These are phyloP conservation scores for Syngnathus scovelli DNA, from an alignment of 2,113 vertebrate genomes.

Conservation along the genomic window DNA sequence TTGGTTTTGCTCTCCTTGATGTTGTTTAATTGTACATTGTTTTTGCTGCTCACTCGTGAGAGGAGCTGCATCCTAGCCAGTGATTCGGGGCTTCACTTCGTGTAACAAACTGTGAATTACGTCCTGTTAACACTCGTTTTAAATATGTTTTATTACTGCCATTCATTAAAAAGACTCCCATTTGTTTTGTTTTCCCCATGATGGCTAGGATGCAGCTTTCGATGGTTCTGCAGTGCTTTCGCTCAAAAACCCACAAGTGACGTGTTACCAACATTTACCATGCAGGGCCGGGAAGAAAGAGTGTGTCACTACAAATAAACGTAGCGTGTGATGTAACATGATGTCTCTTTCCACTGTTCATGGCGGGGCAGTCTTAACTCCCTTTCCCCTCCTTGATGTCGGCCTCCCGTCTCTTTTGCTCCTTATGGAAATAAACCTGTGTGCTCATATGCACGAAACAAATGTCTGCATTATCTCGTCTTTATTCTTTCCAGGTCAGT, in stretches of 20 bases:
- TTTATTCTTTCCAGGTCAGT: not conserved
- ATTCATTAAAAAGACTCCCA: conserved; percentile 38
- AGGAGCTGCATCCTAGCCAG: conserved; percentile 78
- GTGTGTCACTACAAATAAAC: conserved; percentile 74
- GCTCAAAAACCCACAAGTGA: conserved; percentile 55
- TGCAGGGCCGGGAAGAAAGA: conserved; percentile 80
- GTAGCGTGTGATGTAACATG: conserved; percentile 81
- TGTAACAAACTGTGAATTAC: conserved; percentile 56
- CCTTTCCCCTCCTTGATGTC: conserved; percentile 42
- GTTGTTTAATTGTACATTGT: conserved; percentile 67
- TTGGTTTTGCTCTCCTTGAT: conserved; percentile 45
- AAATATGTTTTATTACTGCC: conserved; percentile 19
- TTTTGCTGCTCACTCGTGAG: conserved; percentile 48
- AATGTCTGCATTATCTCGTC: conserved; percentile 5
- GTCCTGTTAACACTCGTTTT: conserved; percentile 44
- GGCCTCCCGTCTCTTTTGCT: conserved; percentile 65
- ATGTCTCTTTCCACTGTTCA: conserved; percentile 58
- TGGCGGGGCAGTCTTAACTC: conserved; percentile 38
- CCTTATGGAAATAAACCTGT: conserved; percentile 80
- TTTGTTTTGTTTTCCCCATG: conserved; percentile 37
- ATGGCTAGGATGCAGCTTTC: conserved; percentile 81
- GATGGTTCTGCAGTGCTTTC: conserved; percentile 87
- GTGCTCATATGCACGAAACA: conserved; percentile 62
- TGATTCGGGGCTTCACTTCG: conserved; percentile 65
- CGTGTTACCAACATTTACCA: conserved; percentile 80